Evolutionary conservation across 2,113 vertebrate species (phyloP).

Genomic region (Syngnathus typhle): DNA sequence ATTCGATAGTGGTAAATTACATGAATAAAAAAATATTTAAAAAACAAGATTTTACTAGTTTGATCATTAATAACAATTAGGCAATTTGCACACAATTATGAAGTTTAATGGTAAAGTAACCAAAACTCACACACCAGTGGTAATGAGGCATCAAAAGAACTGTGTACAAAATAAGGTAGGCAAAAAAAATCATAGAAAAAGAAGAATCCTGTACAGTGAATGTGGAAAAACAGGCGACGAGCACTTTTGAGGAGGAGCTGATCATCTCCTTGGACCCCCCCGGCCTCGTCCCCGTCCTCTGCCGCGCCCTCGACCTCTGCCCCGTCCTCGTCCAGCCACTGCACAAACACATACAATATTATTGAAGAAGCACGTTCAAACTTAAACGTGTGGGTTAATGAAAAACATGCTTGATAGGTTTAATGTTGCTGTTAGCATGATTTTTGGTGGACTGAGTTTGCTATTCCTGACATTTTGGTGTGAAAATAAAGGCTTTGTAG

Average conservation of each 20-base stretch:
- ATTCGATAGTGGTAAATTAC: too few species aligned
- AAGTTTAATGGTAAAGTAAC: not conserved
- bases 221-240: conserved; percentile 19
- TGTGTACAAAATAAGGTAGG: conserved; percentile 68
- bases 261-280: conserved; percentile 91
- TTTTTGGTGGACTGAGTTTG: too few species aligned
- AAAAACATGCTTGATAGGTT: not conserved
- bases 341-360: conserved; percentile 3
- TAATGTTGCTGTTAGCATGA: too few species aligned
- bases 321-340: conserved; percentile 94
- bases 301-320: conserved; percentile 85
- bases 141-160: conserved; percentile 39
- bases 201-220: conserved; percentile 73
- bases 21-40: too few species aligned
- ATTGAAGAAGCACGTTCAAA: not conserved
- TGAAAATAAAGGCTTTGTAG: too few species aligned
- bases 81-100: not conserved
- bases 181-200: conserved; percentile 28
- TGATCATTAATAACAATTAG: not conserved
- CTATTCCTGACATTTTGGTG: too few species aligned
- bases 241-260: conserved; percentile 15
- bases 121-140: not conserved
- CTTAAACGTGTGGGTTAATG: not conserved
- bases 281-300: conserved; percentile 84
- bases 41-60: too few species aligned